A percentile compares a stretch with the other conserved stretches of the same genome.
These are phyloP conservation scores for Standfussiana lucernea DNA, from an alignment of 2,888 invertebrate species.

Conservation along the genomic window DNA sequence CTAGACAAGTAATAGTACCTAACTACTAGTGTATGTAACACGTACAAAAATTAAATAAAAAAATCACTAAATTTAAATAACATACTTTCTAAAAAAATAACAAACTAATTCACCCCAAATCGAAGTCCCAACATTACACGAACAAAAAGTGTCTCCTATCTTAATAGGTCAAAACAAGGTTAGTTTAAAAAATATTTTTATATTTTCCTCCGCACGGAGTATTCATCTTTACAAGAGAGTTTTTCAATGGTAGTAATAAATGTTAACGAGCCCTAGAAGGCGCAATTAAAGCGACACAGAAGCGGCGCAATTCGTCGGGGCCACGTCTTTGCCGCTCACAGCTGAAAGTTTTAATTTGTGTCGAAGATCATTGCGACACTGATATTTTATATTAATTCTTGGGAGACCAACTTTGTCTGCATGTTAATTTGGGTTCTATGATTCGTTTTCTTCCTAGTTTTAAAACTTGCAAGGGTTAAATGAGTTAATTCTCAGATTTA, in stretches of 20 bases:
- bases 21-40: no score
- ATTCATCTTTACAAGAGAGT: conserved; percentile 73
- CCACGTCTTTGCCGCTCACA: conserved; percentile 75
- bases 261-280: conserved; percentile 79
- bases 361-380: conserved; percentile 75
- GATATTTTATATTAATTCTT: conserved; percentile 72
- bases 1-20: not conserved
- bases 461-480: not conserved
- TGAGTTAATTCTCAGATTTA: conserved; percentile 7
- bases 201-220: conserved; percentile 53
- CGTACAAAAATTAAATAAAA: not conserved
- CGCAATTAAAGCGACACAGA: conserved; percentile 80
- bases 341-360: conserved; percentile 82
- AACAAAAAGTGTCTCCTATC: conserved; percentile 24
- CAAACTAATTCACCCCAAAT: conserved; percentile 16
- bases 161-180: conserved; percentile 46
- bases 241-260: conserved; percentile 81
- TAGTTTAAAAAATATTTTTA: conserved; percentile 45
- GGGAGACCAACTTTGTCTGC: conserved; percentile 39
- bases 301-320: conserved; percentile 76
- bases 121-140: conserved; percentile 17
- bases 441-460: conserved; percentile 19
- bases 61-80: not conserved
- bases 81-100: not conserved
- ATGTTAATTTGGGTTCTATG: conserved; percentile 38